phyloP scores from a whole-genome alignment of 2,888 invertebrate genomes.

The Yponomeuta malinellus region DNA sequence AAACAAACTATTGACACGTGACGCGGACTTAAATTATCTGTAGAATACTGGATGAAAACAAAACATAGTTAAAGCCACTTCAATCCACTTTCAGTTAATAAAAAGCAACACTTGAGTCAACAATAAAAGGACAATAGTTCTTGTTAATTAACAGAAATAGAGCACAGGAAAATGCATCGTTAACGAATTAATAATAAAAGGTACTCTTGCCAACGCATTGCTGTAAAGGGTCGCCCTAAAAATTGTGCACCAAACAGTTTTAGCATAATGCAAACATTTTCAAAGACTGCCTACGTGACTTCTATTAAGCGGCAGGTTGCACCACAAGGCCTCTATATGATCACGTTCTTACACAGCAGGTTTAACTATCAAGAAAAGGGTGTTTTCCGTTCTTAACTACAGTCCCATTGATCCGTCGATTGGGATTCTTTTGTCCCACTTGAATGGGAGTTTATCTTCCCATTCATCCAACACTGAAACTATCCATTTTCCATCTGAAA shows the following conservation, averaged over 20 bases:
- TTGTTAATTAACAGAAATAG: background rate
- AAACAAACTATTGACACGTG: conserved; percentile 43
- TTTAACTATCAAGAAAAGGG: background rate
- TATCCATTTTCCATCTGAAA: too few species aligned
- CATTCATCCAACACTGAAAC: too few species aligned
- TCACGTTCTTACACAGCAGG: background rate
- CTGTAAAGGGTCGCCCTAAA: too few species aligned
- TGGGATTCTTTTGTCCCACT: too few species aligned
- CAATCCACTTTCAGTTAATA: conserved; percentile 3
- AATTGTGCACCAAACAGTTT: too few species aligned
- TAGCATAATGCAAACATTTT: background rate
- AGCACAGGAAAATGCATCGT: conserved; percentile 1
- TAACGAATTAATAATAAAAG: conserved; percentile 2
- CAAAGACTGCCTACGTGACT: background rate
- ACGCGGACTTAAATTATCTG: conserved; percentile 40
- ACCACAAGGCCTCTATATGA: background rate
- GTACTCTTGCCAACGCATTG: background rate
- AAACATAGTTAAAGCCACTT: conserved; percentile 29
- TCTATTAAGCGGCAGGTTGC: background rate
- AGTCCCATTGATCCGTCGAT: too few species aligned
- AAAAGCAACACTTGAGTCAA: background rate
- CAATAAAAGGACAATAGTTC: background rate
- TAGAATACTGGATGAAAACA: conserved; percentile 56
- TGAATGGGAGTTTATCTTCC: too few species aligned
- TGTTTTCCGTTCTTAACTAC: too few species aligned